Evolutionary conservation across 2,888 invertebrate species (phyloP).

Genomic region (Andricus quercusramuli): DNA sequence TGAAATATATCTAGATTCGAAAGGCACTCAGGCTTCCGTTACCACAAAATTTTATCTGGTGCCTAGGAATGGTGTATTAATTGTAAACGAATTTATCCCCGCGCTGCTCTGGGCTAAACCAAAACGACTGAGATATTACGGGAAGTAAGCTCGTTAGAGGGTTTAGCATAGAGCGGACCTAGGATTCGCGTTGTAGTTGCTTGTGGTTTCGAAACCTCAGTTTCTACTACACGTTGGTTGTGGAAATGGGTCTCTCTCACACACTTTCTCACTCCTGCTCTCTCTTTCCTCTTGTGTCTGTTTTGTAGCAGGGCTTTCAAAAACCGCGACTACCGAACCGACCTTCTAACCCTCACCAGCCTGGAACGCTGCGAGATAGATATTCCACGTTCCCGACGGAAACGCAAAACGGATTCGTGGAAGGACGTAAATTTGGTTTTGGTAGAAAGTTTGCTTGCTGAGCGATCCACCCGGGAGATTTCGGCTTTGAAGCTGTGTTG

Average conservation of each 20-base stretch:
- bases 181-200: constrained; percentile 68
- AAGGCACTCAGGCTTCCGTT: constrained; percentile 27
- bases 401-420: constrained; percentile 53
- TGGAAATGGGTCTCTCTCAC: constrained; percentile 59
- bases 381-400: constrained; percentile 51
- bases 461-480: constrained; percentile 54
- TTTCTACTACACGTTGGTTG: constrained; percentile 72
- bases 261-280: constrained; percentile 27
- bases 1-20: neutral
- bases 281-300: constrained; percentile 57
- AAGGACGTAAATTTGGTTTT: constrained; percentile 56
- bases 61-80: constrained; percentile 66
- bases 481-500: constrained; percentile 51
- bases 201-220: constrained; percentile 75
- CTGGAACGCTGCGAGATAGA: constrained; percentile 44
- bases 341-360: constrained; percentile 48
- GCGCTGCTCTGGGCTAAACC: constrained; percentile 68
- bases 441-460: constrained; percentile 53
- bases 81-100: constrained; percentile 74
- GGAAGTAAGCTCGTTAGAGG: constrained; percentile 76
- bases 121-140: constrained; percentile 74
- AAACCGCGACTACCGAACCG: constrained; percentile 69
- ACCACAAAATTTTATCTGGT: constrained; percentile 42
- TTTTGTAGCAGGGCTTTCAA: constrained; percentile 71
- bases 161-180: constrained; percentile 66